Percentiles rank a stretch among this genome's conserved stretches.
These are phyloP conservation scores for Drosophila emarginata DNA, from an alignment of 2,888 invertebrate genomes.

Conservation along the genomic window DNA sequence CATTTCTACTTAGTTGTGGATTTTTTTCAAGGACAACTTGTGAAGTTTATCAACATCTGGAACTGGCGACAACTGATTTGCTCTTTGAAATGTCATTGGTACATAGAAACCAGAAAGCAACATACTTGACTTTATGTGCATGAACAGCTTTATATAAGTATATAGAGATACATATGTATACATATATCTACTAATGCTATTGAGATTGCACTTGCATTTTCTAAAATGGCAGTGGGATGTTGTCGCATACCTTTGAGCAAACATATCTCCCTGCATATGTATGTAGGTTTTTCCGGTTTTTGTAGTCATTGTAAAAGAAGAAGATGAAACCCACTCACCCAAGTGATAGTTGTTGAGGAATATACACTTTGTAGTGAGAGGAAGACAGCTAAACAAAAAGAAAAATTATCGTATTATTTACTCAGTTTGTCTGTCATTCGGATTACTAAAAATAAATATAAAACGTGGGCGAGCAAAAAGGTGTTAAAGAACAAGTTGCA, in stretches of 20 bases:
- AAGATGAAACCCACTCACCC: constrained; percentile 50
- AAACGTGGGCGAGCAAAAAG: constrained; percentile 66
- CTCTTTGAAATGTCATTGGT: constrained; percentile 59
- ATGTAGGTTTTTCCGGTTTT: constrained; percentile 70
- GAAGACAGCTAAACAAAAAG: constrained; percentile 26
- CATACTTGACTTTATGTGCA: background rate
- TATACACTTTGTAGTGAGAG: constrained; percentile 41
- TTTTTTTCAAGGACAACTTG: constrained; percentile 56
- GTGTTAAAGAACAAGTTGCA: constrained; percentile 74
- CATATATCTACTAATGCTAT: constrained; percentile 16
- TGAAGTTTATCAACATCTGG: constrained; percentile 49
- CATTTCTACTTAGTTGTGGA: background rate
- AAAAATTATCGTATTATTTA: constrained; percentile 21
- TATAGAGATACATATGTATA: background rate
- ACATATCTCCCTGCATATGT: constrained; percentile 34
- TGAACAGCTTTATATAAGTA: too few species aligned
- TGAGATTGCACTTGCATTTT: constrained; percentile 61
- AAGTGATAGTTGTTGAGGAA: constrained; percentile 13
- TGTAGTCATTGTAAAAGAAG: constrained; percentile 50
- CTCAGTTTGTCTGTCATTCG: background rate
- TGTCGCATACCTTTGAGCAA: constrained; percentile 7
- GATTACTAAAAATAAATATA: constrained; percentile 54
- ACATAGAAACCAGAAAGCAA: constrained; percentile 23
- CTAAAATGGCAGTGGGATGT: constrained; percentile 34
- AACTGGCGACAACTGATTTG: constrained; percentile 41